Evolutionary conservation across 2,888 invertebrate genomes (phyloP), one percentile per base, ranked within the genome.

Genomic region (Stenoptilia bipunctidactyla): DNA sequence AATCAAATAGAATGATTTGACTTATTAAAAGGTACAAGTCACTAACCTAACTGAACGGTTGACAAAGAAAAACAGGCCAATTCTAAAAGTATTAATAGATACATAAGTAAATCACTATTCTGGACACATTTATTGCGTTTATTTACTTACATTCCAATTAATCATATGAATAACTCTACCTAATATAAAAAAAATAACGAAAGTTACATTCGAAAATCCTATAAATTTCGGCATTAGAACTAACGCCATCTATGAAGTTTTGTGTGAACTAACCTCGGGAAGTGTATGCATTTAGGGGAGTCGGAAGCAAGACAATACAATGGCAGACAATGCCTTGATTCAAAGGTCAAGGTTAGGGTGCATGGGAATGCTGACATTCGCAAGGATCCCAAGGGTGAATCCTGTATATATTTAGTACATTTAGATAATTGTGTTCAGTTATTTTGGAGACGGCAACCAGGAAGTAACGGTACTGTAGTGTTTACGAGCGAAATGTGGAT

Each of bases 251-350:
- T 77, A 60, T 40, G 54, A 47, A 13, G 1, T 15, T 15, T 20
- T 9, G n/a, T 15, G 1, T n/a, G 59, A 50, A 75, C 65, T 68
- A 60, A 47, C 35, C 40, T 38, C 36, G 40, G 45, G 45, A 54
- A 57, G 52, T 55, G 3, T 49, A 50, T 56, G 42, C 39, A 49
- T 50, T 51, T 61, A 61, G 60, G 66, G 62, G 67, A 66, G 68
- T 49, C 61, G 66, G 67, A 69, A 71, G 59, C 63, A 66, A 76
- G 67, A 75, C 68, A 76, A 77, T 70, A 54, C 60, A 51, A 57
- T 52, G 14, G 55, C 69, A 66, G 61, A 79, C 75, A 79, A 79
- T 73, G 52, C 44, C 43, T 51, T 63, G 76, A 71, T 77, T 73
- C 77, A 60, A 74, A 70, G 65, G 62, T 62, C 67, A 57, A 50